Evolutionary conservation across 2,888 invertebrate species (phyloP), one percentile per base, ranked within the genome.

Genomic region (Cenopis cana): DNA sequence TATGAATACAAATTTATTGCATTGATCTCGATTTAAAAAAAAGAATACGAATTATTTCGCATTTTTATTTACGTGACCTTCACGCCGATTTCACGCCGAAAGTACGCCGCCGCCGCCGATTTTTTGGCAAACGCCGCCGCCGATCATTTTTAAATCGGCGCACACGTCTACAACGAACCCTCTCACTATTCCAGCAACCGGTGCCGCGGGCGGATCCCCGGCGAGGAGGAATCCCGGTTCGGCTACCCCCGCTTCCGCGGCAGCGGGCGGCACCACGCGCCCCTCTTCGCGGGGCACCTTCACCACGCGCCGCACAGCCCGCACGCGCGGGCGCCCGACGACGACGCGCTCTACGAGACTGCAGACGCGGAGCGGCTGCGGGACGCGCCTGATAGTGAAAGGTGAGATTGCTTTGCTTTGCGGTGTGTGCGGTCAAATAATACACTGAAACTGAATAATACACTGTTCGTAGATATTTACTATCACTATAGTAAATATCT

Each of bases 341-440:
- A 97, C 85, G 97, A 97, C 90, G 96, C 97, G 86, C 96, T 97
- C 83, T 97, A 97, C 90, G 97, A 97, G 94, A 97, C 96, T 83
- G 97, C 97, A 79, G 96, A 96, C 89, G 95, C 96, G 72, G 96
- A 96, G 85, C 95, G 95, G 72, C 84, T 93, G 70, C 91, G 96
- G 76, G 97, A 97, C 93, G 97, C 96, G 76, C 97, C 97, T 79
- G 97, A 97, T 89, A 97, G 97, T 91, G 97, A 97, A 95, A 97
- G 97, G 97, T 97, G 95, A 94, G 94, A 84, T 73, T 8, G n/a
- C 46, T 46, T 46, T n/a, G 46, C 46, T 46, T 46, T 46, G 46
- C 46, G n/a, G n/a, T 46, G 46, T 46, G 46, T 46, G n/a, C 46
- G 46, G n/a, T 46, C 46, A 46, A 46, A n/a, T 46, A 46, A 46